Conservation (phyloP, 2,888 invertebrate species). For the Rotaria sp. region DNA sequence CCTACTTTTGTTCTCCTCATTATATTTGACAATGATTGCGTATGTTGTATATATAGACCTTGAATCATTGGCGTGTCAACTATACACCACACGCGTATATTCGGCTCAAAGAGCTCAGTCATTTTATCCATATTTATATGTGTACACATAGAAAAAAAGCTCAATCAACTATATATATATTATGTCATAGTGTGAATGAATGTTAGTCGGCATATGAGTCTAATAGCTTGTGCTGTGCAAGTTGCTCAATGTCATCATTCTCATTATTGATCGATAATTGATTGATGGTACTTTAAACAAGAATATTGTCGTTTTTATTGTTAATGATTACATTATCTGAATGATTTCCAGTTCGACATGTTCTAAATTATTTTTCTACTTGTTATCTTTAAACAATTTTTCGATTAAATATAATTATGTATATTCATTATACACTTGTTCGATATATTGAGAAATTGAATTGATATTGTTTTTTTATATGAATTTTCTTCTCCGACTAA, state of each 20-base stretch:
- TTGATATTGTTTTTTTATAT: background rate
- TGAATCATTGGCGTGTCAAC: background rate
- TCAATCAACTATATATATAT: background rate
- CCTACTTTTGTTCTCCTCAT: no score
- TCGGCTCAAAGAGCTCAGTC: background rate
- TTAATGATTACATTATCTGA: background rate
- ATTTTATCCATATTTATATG: background rate
- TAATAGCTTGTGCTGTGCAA: background rate
- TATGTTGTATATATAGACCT: no score
- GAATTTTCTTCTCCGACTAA: background rate
- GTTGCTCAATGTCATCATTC: conserved; percentile 16
- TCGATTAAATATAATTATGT: background rate
- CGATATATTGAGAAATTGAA: background rate
- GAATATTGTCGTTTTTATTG: background rate
- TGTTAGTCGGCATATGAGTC: background rate
- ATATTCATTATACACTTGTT: background rate
- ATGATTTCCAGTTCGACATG: background rate
- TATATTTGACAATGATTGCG: no score
- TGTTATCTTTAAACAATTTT: background rate
- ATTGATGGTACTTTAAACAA: background rate
- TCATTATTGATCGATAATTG: background rate
- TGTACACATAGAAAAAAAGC: background rate
- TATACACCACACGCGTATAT: background rate
- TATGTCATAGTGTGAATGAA: background rate
- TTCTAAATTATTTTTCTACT: background rate